Evolutionary conservation across 2,113 vertebrate genomes (phyloP), one percentile per base, ranked within the genome.

Genomic region (Rattus rattus): DNA sequence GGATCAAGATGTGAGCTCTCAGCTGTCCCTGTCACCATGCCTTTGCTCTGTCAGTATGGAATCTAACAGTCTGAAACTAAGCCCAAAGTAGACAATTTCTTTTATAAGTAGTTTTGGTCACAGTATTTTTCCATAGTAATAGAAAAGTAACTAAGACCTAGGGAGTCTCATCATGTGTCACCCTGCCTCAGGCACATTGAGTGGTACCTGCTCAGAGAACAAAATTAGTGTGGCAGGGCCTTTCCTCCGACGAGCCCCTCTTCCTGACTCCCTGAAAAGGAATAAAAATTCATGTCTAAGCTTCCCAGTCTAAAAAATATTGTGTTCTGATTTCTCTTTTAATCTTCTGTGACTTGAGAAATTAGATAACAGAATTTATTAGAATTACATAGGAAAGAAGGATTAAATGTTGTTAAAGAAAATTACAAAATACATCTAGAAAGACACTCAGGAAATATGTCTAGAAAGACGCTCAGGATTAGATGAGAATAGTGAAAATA

Each of bases 371-470:
- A 14, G 26, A 16, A 28, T 96, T 80, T 85, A 65, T 79, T 47
- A 88, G 67, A 92, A 80, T 76, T 61, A 36, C 13, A 69, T 19
- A 61, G 4, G 24, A 70, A 9, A 88, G 73, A 96, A 87, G 0
- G 39, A 77, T 65, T 36, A 88, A 70, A 94, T 36, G 7, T 0
- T 72, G 39, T 80, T 91, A 95, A 89, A 95, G 56, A 80, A 70
- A 89, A 92, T 59, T 61, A 77, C 49, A 96, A 83, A 92, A 94
- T 69, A 24, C 12, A 47, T 72, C 65, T 83, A 39, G 70, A 88
- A 30, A 10, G 0, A 36, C 11, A 70, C 30, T 28, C n/a, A 81
- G 13, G 75, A 49, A 90, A 94, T 70, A 30, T 11, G 47, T 73
- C 67, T 75, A 43, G 65, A 88, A 33, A 11, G 0, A 56, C 4